Conservation (phyloP, 2,888 invertebrate species). For the Lathronympha strigana region DNA sequence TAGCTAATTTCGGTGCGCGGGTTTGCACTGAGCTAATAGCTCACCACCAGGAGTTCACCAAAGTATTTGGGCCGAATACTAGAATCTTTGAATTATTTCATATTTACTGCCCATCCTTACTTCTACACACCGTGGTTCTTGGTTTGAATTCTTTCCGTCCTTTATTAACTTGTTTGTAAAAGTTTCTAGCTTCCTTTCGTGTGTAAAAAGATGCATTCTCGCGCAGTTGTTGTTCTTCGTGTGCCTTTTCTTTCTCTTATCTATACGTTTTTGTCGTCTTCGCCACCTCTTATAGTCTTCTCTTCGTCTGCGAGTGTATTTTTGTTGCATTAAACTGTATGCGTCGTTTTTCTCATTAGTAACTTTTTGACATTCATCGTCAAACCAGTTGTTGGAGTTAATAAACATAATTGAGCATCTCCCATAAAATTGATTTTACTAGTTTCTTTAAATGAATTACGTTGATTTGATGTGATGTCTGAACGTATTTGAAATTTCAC, state of each 20-base stretch:
- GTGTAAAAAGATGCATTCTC: conserved; percentile 3
- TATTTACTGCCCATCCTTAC: not conserved
- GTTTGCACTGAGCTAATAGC: conserved; percentile 1
- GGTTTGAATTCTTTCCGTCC: conserved; percentile 9
- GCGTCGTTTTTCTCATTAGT: not conserved
- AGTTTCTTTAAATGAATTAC: no score
- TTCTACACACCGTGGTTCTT: conserved; percentile 1
- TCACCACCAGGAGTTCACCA: not conserved
- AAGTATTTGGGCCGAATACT: conserved; percentile 6
- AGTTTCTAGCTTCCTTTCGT: conserved; percentile 1
- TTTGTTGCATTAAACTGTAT: not conserved
- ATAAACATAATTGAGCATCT: no score
- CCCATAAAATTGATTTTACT: no score
- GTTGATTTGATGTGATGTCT: no score
- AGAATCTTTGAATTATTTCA: conserved; percentile 4
- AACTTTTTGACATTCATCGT: not conserved
- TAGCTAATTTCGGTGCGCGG: no score
- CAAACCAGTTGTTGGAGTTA: not conserved
- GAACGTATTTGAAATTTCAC: no score
- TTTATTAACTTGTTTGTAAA: not conserved
- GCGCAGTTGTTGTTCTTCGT: conserved; percentile 1
- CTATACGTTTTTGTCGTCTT: conserved; percentile 7
- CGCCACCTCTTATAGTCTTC: not conserved
- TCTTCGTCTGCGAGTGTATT: not conserved
- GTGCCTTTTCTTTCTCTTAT: conserved; percentile 9